A percentile compares a stretch with the other conserved stretches of the same genome.
Conservation (phyloP, 2,113 vertebrate genomes). For the Oceanites oceanicus region DNA sequence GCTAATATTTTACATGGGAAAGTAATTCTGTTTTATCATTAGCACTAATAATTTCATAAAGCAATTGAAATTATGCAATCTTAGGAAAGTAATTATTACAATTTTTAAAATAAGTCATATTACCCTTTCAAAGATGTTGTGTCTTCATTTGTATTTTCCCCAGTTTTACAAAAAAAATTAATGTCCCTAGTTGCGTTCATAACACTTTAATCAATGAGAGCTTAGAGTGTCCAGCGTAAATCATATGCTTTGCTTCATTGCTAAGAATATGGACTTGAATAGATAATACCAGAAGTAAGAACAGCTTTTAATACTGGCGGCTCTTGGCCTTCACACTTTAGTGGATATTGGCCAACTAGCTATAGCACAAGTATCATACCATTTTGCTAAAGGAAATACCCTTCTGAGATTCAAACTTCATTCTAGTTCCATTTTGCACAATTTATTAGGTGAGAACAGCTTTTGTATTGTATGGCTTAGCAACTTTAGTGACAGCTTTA, state of each 20-base stretch:
- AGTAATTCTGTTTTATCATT: background rate
- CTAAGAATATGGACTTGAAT: background rate
- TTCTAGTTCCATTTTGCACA: background rate
- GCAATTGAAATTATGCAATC: background rate
- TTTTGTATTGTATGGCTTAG: conserved; percentile 15
- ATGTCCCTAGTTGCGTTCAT: background rate
- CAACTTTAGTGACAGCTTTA: conserved; percentile 53
- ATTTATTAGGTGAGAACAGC: conserved; percentile 38
- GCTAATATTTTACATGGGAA: background rate
- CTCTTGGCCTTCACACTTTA: background rate
- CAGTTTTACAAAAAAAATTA: background rate
- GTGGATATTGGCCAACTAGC: background rate
- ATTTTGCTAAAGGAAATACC: background rate
- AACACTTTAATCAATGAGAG: background rate
- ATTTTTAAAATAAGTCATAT: background rate
- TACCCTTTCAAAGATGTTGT: background rate
- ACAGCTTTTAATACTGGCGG: background rate
- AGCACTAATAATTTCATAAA: background rate
- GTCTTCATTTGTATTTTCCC: background rate
- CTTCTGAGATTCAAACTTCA: conserved; percentile 18
- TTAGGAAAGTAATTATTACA: background rate
- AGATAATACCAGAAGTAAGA: background rate
- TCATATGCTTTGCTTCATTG: background rate
- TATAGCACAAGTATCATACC: background rate
- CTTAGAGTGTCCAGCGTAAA: background rate